Base-by-base conservation (phyloP, 1,140 invertebrate species). In the Zaprionus vittiger region DNA sequence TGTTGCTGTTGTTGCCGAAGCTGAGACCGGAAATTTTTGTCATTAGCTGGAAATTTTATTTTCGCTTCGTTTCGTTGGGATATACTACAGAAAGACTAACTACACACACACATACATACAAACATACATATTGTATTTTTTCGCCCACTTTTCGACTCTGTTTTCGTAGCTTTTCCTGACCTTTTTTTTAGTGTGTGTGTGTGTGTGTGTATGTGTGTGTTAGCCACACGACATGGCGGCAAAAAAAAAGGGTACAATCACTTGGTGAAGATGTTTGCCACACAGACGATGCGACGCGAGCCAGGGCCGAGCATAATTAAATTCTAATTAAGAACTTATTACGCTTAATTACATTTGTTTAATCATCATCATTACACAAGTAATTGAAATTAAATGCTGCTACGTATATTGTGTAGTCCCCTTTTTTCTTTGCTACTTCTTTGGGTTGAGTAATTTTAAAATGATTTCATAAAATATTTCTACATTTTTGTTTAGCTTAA, bases 31-130 rank as follows among this genome's bases (percentile, higher is more conserved):
- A 85, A 85, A 85, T 85, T 85, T 85, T 79, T 79, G 76, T 86
- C 82, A 85, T 85, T 85, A 85, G 82, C 83, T 85, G 82, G 79
- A 85, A 85, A 85, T 85, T 86, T 86, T 76, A 85, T 85, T 73
- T 86, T 85, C 82, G 76, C 68, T 81, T 85, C 75, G 81, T 72
- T 85, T 79, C 82, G 73, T 74, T 84, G 75, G 70, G 61, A 72
- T 72, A 72, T 54, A 22, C 31, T 55, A 28, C 31, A 17, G 26
- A 14, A 11, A 47, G 41, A 47, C n/a, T 41, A n/a, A 47, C 41
- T 47, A 9, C 20, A 49, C 7, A 49, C 44, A 49, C 44, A 52
- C 47, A 49, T 20, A 52, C 20, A 52, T 5, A 59, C n/a, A 12
- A n/a, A 22, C 17, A 44, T 22, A 12, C 22, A 49, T 49, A 22